These are phyloP conservation scores for Drosophila neonasuta DNA, from an alignment of 2,888 invertebrate genomes.

Conservation along the genomic window DNA sequence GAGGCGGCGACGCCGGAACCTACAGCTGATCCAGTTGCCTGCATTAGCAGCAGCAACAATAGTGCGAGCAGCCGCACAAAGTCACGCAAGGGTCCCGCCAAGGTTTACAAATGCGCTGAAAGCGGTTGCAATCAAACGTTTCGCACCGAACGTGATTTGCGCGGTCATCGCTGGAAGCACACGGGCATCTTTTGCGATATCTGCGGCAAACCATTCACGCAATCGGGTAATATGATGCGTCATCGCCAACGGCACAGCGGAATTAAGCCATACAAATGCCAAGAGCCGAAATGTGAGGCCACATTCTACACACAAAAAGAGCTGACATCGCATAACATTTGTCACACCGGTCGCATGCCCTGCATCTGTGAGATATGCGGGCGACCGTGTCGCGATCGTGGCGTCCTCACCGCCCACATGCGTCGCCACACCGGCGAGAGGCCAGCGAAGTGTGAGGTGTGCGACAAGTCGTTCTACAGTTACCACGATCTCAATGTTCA, in stretches of 20 bases:
- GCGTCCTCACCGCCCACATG: slow-evolving; percentile 79
- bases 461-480: slow-evolving; percentile 77
- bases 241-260: slow-evolving; percentile 80
- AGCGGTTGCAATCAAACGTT: slow-evolving; percentile 68
- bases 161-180: slow-evolving; percentile 76
- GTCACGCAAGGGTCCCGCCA: slow-evolving; percentile 40
- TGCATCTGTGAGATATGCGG: slow-evolving; percentile 78
- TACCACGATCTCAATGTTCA: slow-evolving; percentile 80
- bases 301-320: slow-evolving; percentile 78
- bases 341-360: slow-evolving; percentile 77
- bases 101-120: slow-evolving; percentile 66
- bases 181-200: slow-evolving; percentile 80
- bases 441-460: slow-evolving; percentile 77
- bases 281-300: slow-evolving; percentile 69
- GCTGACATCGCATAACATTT: slow-evolving; percentile 74
- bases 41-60: background rate
- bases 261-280: slow-evolving; percentile 78
- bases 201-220: slow-evolving; percentile 78
- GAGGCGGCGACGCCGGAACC: background rate
- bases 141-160: slow-evolving; percentile 70
- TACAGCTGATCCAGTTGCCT: background rate
- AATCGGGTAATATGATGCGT: slow-evolving; percentile 78
- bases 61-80: slow-evolving; percentile 1
- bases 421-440: slow-evolving; percentile 77
- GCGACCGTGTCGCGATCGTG: slow-evolving; percentile 76